Evolutionary conservation across 2,888 invertebrate species (phyloP).

Genomic region (Pristionchus arcanus): DNA sequence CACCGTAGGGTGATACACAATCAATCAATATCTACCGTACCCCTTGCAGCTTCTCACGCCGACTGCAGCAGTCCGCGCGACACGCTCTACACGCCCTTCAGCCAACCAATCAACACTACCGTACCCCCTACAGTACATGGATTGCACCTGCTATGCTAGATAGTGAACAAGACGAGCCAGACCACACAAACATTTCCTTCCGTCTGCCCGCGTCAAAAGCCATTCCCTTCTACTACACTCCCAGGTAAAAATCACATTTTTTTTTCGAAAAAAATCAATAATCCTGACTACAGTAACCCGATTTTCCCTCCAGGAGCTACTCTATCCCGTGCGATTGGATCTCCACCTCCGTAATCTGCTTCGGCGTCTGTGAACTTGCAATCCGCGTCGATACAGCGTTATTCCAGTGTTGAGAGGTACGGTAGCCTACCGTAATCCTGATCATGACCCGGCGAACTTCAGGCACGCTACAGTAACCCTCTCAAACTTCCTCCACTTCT

Average conservation of each 20-base stretch:
- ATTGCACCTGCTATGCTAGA: slow-evolving; percentile 26
- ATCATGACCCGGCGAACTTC: not conserved
- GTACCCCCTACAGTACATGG: slow-evolving; percentile 16
- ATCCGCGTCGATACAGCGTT: slow-evolving; percentile 73
- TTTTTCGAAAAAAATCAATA: not conserved
- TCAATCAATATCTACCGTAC: not conserved
- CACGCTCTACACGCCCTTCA: not conserved
- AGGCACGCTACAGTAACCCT: not conserved
- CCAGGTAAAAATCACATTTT: not conserved
- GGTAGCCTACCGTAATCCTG: not conserved
- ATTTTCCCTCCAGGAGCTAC: slow-evolving; percentile 25
- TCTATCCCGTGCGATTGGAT: slow-evolving; percentile 70
- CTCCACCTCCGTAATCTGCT: slow-evolving; percentile 75
- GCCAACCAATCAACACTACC: not conserved
- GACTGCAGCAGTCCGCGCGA: slow-evolving; percentile 21
- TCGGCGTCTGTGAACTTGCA: slow-evolving; percentile 75
- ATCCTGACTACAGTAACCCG: not conserved
- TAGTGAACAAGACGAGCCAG: slow-evolving; percentile 13
- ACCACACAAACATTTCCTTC: not conserved
- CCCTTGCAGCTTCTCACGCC: slow-evolving; percentile 46
- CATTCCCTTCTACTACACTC: slow-evolving; percentile 25
- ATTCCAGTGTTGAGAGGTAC: slow-evolving; percentile 57
- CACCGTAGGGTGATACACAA: not conserved
- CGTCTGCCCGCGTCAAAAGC: not conserved
- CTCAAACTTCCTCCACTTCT: not conserved